These are phyloP conservation scores for Himalopsyche anomala DNA, from an alignment of 2,888 invertebrate genomes.

Conservation along the genomic window DNA sequence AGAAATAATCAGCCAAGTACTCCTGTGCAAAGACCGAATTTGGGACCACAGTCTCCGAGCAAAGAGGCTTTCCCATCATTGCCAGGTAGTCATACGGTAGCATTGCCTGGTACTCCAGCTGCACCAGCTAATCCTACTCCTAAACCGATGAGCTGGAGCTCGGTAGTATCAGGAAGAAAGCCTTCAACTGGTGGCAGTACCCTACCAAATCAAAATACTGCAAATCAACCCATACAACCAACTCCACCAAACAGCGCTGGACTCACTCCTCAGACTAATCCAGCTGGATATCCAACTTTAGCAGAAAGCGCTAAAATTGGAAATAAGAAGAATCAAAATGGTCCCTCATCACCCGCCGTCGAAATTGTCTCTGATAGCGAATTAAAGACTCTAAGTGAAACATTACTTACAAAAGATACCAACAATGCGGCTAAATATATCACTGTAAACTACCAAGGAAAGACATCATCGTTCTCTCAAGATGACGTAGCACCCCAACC, in stretches of 20 bases:
- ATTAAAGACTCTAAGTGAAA: slow-evolving; percentile 83
- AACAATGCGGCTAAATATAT: slow-evolving; percentile 85
- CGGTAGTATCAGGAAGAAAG: slow-evolving; percentile 70
- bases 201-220: slow-evolving; percentile 60
- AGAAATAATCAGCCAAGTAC: slow-evolving; percentile 10
- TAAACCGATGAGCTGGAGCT: slow-evolving; percentile 73
- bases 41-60: background rate
- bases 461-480: slow-evolving; percentile 82
- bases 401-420: slow-evolving; percentile 82
- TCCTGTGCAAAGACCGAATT: background rate
- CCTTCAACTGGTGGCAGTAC: slow-evolving; percentile 53
- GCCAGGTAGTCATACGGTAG: slow-evolving; percentile 35
- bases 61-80: slow-evolving; percentile 51
- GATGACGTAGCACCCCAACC: slow-evolving; percentile 85
- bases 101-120: slow-evolving; percentile 44
- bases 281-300: slow-evolving; percentile 18
- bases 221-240: slow-evolving; percentile 67
- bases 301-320: slow-evolving; percentile 47
- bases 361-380: slow-evolving; percentile 79
- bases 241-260: slow-evolving; percentile 27
- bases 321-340: slow-evolving; percentile 48
- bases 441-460: slow-evolving; percentile 85
- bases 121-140: slow-evolving; percentile 45
- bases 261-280: slow-evolving; percentile 8
- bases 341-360: slow-evolving; percentile 70